Evolutionary conservation across 2,888 invertebrate genomes (phyloP), one percentile per base, ranked within the genome.

Genomic region (Allygus modestus): DNA sequence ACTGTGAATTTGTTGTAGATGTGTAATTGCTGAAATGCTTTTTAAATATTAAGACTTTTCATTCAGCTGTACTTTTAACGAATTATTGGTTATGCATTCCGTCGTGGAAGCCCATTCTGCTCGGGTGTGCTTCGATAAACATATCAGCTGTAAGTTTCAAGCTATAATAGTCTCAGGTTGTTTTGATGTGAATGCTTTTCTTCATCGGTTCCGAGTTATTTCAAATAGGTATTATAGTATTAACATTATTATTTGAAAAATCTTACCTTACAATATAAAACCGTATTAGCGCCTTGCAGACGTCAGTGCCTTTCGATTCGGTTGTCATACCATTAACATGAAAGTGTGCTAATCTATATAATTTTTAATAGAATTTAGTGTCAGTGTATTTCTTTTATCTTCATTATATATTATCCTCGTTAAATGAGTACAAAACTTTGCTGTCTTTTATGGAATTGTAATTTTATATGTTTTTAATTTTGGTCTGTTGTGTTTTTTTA

Each of bases 241-340:
- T 58, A 23, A 1, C 9, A 23, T 58, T 58, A 23, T 58, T 23
- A 58, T 73, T 20, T 73, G 28, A 31, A 73, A 73, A 73, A 73
- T 77, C 26, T 26, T 23, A 43, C 51, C 26, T 26, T 23, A 43
- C 51, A 46, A 46, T 51, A 51, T 77, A 31, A 77, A 77, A 28
- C 77, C 28, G 15, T 77, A 51, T 51, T 77, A 77, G 77, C 77
- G 77, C 77, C 77, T 77, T 77, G 77, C 77, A 77, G 77, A 28
- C 26, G 43, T 20, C 77, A 77, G 77, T 77, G 77, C 77, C 77
- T 77, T 77, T 77, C 77, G 0, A 77, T 77, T 77, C 31, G 77
- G 77, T 77, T 77, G 28, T 77, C 77, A 51, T 65, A 23, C 33
- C 41, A 1, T 37, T 77, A 15, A 28, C 28, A 28, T 77, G 41